A percentile compares a stretch with the other conserved stretches of the same genome.
These are phyloP conservation scores for Trematomus bernacchii DNA, from an alignment of 2,797 vertebrate genomes.

Conservation along the genomic window DNA sequence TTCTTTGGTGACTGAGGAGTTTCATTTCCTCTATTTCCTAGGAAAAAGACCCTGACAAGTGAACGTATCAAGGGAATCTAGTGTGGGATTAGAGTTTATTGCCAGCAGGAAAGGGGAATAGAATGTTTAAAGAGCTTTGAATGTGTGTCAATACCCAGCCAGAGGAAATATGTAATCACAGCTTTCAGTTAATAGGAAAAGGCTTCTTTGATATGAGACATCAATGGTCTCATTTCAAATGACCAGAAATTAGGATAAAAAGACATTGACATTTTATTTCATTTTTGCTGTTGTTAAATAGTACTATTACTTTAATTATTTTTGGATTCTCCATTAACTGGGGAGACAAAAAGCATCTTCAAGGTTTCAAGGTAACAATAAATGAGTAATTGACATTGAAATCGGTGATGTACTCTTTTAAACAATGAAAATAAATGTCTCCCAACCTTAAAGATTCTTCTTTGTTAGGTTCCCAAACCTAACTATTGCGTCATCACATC, in stretches of 20 bases:
- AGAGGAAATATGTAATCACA: neutral
- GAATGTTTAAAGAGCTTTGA: neutral
- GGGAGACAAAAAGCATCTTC: too few relatives aligned
- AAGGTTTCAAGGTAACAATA: too few relatives aligned
- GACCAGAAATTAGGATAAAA: neutral
- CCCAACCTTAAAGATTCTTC: too few relatives aligned
- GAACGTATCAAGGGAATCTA: neutral
- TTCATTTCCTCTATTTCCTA: constrained; percentile 65
- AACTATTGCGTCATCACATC: neutral
- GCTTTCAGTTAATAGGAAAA: neutral
- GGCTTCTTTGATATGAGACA: neutral
- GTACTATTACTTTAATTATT: too few relatives aligned
- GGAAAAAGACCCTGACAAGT: constrained; percentile 40
- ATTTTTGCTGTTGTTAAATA: too few relatives aligned
- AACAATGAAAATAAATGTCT: too few relatives aligned
- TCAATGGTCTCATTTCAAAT: neutral
- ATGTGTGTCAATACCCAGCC: neutral
- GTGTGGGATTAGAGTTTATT: constrained; percentile 26
- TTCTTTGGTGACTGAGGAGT: neutral
- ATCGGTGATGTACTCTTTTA: too few relatives aligned
- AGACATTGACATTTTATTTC: too few relatives aligned
- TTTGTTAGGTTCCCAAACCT: neutral
- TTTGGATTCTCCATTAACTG: too few relatives aligned
- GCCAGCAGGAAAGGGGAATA: constrained; percentile 18
- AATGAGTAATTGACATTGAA: too few relatives aligned